Evolutionary conservation across 2,797 vertebrate species (phyloP).

Genomic region (Hemitrygon akajei): DNA sequence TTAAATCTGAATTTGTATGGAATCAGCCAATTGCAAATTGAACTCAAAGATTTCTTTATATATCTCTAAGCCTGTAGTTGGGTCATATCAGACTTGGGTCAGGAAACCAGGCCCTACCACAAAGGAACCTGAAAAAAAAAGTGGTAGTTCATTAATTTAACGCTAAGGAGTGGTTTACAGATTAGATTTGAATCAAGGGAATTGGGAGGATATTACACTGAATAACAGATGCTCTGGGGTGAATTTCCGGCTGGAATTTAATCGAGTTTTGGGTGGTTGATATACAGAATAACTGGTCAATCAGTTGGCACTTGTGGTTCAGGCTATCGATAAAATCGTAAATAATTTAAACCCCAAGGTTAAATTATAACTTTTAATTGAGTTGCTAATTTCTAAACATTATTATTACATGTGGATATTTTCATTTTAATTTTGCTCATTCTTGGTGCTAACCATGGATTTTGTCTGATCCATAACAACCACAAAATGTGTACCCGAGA

Average conservation of each 20-base stretch:
- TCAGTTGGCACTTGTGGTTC: background rate
- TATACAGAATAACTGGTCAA: background rate
- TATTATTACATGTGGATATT: background rate
- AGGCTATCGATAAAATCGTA: background rate
- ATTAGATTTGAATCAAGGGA: background rate
- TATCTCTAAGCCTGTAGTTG: no score
- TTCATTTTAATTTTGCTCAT: background rate
- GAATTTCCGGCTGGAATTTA: background rate
- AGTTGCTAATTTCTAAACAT: background rate
- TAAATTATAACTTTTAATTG: background rate
- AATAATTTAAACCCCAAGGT: background rate
- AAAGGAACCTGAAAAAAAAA: background rate
- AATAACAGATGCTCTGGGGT: background rate
- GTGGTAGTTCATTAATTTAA: background rate
- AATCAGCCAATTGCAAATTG: no score
- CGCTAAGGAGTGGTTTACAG: background rate
- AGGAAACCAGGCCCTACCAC: no score
- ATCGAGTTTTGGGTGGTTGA: background rate
- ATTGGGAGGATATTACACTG: background rate
- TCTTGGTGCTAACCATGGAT: background rate
- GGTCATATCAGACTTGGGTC: no score
- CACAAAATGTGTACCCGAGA: no score
- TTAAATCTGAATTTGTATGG: no score
- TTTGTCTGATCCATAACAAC: background rate
- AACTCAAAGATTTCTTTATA: no score